Evolutionary conservation across 1,140 invertebrate species (phyloP), one percentile per base, ranked within the genome.

Genomic region (Diploscapter pachys): DNA sequence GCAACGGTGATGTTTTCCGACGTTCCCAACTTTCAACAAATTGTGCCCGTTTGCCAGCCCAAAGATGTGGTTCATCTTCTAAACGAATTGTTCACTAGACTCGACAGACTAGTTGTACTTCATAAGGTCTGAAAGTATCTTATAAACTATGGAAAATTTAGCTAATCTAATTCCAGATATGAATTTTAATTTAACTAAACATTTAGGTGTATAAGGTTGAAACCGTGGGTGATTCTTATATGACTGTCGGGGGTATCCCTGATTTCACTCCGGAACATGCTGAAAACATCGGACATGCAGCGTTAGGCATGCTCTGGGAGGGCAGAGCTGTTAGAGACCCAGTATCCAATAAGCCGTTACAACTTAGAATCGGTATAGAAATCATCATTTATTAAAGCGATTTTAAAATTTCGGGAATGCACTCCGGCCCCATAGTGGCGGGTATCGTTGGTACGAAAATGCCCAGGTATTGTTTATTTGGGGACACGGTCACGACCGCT

Each of bases 191-290:
- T 63, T 53, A n/a, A 65, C 50, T 11, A n/a, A 11, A 11, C 50
- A 63, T 71, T 67, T 71, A 79, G 78, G 75, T 73, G 59, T 82
- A 9, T 72, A 86, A 98, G 94, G 95, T 98, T 57, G 96, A 98
- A 89, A 98, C 96, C n/a, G 93, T 98, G n/a, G 95, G 95, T 79
- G 96, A 98, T 87, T 98, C 97, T 86, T 99, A 98, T 86, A 98
- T 99, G 95, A 94, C 95, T 2, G 94, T 98, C 4, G 96, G 94
- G 79, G 96, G 96, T 49, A 88, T 98, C 64, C 96, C 96, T 2
- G 95, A 98, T 83, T 91, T 91, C 11, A 94, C 93, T 86, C 89
- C 90, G 75, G 91, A 91, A 63, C 95, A 98, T 85, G 94, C 95
- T 48, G 90, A 91, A 80, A 94, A 93, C 85, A 96, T 99, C 80